Evolutionary conservation across 2,888 invertebrate genomes (phyloP), one percentile per base, ranked within the genome.

Genomic region (Chloromyia formosa): DNA sequence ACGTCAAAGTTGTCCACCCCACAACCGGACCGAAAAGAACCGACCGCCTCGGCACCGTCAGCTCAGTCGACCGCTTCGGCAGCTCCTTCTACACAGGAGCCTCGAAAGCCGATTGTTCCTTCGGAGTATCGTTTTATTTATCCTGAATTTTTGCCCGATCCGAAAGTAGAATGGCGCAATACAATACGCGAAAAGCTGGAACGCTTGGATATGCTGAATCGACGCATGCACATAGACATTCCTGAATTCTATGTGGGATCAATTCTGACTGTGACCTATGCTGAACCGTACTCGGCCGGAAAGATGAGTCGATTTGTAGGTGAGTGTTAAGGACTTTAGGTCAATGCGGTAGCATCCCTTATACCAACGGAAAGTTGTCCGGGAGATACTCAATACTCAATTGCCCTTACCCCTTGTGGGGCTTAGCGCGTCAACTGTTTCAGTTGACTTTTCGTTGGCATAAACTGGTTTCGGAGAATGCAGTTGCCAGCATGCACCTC

Each of bases 201-300:
- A 82, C 88, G 98, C 76, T 86, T 88, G 77, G 99, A 99, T 83
- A 98, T 99, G 98, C 82, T 98, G 40, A 90, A 91, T 75, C 88
- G 99, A 75, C 82, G 85, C 0, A 80, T 80, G 2, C 88, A 92
- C 77, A 88, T 99, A 77, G 93, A 94, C 82, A 93, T 99, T 78
- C 98, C 99, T 0, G 98, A 98, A 84, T 99, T 99, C 87, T 99
- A 98, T 88, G 97, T 98, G 81, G 98, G 97, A 14, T 94, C 94
- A 35, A 91, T 98, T 76, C 80, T 98, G 82, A 93, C 95, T 42
- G 96, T 98, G 0, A 94, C 93, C 1, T 91, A 92, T 77, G 91
- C 96, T 0, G 97, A 98, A 84, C 89, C 88, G 3, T 94, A 96
- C 87, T 90, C 95, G 1, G 91, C 93, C 35, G 93, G 92, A 62